phyloP scores from a whole-genome alignment of 2,888 invertebrate species.

The Luperina testacea region DNA sequence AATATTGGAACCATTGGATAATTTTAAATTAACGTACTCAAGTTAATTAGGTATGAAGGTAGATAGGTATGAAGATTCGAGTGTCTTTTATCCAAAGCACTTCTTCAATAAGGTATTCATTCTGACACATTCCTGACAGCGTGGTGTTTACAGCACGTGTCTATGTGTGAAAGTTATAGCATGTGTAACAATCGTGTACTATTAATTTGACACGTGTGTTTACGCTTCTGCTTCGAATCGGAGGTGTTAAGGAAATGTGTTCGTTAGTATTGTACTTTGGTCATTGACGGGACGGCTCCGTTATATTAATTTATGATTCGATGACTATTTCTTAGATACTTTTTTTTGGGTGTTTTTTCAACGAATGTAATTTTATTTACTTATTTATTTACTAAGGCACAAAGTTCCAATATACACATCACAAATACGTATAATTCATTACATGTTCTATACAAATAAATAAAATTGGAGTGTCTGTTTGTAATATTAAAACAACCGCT shows the following conservation, averaged over 20 bases:
- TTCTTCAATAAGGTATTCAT: constrained; percentile 37
- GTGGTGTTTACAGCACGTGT: constrained; percentile 28
- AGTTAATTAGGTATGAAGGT: neutral
- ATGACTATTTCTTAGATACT: neutral
- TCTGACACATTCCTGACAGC: constrained; percentile 48
- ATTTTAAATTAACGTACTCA: neutral
- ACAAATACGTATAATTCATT: too few species aligned
- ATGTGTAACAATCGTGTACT: constrained; percentile 58
- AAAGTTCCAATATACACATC: too few species aligned
- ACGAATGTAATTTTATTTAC: neutral
- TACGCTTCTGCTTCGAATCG: constrained; percentile 56
- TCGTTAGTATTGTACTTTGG: constrained; percentile 26
- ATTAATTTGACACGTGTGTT: constrained; percentile 67
- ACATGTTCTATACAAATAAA: too few species aligned
- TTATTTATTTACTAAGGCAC: too few species aligned
- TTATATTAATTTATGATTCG: constrained; percentile 28
- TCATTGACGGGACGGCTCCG: constrained; percentile 17
- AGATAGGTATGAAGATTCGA: too few species aligned
- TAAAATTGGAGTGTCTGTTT: too few species aligned
- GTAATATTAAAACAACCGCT: too few species aligned
- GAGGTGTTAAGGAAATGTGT: constrained; percentile 61
- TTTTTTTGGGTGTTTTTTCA: neutral
- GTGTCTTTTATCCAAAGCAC: constrained; percentile 9
- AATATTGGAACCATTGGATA: neutral
- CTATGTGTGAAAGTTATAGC: constrained; percentile 64